Base-by-base conservation (phyloP, 1,140 invertebrate species). In the Drosophila nigrodunni region DNA sequence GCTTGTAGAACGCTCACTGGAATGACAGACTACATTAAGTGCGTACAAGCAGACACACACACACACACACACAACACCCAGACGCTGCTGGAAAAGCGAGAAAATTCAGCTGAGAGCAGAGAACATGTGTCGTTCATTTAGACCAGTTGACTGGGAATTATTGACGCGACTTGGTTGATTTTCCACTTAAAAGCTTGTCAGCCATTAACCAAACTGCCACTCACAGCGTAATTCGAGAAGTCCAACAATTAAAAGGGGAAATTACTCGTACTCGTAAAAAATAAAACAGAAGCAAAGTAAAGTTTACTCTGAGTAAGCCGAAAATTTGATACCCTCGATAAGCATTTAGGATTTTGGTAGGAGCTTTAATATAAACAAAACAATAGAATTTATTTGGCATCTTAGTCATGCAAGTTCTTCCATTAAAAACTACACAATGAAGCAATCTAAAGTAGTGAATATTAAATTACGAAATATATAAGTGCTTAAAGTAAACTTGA, bases 1-100 rank as follows among this genome's bases (percentile, higher is more conserved):
- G 83, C 77, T 74, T 68, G 68, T 71, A 66, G 76, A 47, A 54
- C 55, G 69, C 76, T 82, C 34, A 67, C 50, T 50, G 41, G 54
- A 46, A 62, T 50, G 44, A 50, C 43, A 39, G 59, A 50, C 21
- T 64, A 39, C 72, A 74, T 78, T 54, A 74, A 86, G 67, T 86
- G 70, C 25, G 41, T 68, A 62, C 43, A 39, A 9, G 41, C 35
- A 59, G 11, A 18, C 35, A 60, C 37, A 62, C 41, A 39, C 43
- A 68, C 34, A 55, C 39, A 39, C 39, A 39, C 35, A 13, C 37
- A 30, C 15, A 60, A 37, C 25, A 43, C 21, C 25, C 4, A 30
- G 25, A 5, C 25, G 25, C 25, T 30, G 25, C 25, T 30, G 25
- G 34, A 41, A 55, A 18, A 55, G 54, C 15, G 46, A 21, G 37